These are phyloP conservation scores for Periophthalmodon schlosseri DNA, from an alignment of 2,113 vertebrate species.

Conservation along the genomic window DNA sequence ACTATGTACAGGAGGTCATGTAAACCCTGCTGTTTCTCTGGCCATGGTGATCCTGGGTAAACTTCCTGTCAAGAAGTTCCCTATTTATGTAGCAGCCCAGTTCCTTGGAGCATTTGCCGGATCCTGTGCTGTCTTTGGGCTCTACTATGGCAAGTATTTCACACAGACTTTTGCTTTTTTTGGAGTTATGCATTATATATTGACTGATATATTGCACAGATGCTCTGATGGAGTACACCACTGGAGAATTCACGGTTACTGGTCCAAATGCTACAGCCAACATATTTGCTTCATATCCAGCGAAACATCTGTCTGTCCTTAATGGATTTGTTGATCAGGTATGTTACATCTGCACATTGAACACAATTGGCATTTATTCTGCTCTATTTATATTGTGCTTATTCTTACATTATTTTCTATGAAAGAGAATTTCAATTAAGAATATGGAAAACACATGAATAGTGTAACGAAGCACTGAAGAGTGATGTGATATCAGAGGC, in stretches of 20 bases:
- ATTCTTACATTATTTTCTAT: background rate
- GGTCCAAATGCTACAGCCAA: slow-evolving; percentile 90
- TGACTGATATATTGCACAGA: slow-evolving; percentile 67
- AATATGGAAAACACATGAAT: background rate
- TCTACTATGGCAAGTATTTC: slow-evolving; percentile 86
- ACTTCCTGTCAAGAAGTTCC: slow-evolving; percentile 87
- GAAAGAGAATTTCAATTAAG: background rate
- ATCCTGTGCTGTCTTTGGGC: slow-evolving; percentile 84
- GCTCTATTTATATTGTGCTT: background rate
- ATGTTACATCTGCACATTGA: slow-evolving; percentile 23
- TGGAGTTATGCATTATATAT: background rate
- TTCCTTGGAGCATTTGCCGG: slow-evolving; percentile 89
- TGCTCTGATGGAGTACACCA: slow-evolving; percentile 83
- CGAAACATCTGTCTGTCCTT: slow-evolving; percentile 80
- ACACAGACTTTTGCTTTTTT: background rate
- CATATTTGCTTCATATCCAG: slow-evolving; percentile 94
- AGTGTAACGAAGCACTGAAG: background rate
- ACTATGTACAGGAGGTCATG: slow-evolving; percentile 85
- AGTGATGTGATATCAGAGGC: background rate
- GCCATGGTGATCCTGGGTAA: slow-evolving; percentile 91
- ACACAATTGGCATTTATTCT: background rate
- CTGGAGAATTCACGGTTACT: slow-evolving; percentile 77
- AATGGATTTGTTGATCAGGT: slow-evolving; percentile 95
- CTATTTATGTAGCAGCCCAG: slow-evolving; percentile 88
- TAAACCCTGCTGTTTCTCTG: slow-evolving; percentile 95